Evolutionary conservation across 2,888 invertebrate species (phyloP).

Genomic region (Ganaspis brasiliensis): DNA sequence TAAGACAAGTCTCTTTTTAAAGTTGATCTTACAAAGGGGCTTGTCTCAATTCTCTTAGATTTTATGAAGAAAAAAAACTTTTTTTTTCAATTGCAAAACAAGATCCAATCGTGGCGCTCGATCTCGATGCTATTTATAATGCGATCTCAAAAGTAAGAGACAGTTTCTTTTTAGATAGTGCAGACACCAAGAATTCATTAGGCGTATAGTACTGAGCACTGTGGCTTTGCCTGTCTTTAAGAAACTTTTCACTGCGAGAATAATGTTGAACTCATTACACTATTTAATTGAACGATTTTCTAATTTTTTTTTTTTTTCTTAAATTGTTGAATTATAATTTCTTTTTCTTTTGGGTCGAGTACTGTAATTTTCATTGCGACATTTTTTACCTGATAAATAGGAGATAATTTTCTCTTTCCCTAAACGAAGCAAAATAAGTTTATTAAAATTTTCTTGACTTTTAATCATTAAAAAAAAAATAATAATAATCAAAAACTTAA

Average conservation of each 20-base stretch:
- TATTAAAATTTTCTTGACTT: too few relatives aligned
- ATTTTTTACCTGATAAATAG: too few relatives aligned
- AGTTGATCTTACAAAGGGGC: conserved; percentile 37
- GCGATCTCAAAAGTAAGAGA: conserved; percentile 63
- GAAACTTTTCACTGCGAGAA: conserved; percentile 18
- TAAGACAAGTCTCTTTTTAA: conserved; percentile 20
- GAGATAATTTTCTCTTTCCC: too few relatives aligned
- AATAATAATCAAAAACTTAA: too few relatives aligned
- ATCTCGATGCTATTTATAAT: conserved; percentile 67
- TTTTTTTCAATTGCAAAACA: conserved; percentile 8
- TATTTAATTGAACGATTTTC: too few relatives aligned
- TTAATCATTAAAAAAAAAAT: too few relatives aligned
- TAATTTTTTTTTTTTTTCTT: too few relatives aligned
- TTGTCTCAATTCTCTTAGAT: conserved; percentile 30
- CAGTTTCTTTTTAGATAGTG: conserved; percentile 64
- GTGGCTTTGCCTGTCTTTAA: conserved; percentile 69
- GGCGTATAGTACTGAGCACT: conserved; percentile 67
- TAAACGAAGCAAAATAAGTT: too few relatives aligned
- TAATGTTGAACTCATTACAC: background rate
- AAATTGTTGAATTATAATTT: too few relatives aligned
- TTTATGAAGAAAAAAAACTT: conserved; percentile 42
- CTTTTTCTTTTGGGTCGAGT: too few relatives aligned
- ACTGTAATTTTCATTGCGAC: too few relatives aligned
- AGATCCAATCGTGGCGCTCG: conserved; percentile 53
- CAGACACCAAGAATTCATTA: conserved; percentile 71